Base-by-base conservation (phyloP, 1,140 invertebrate species). In the Panagrolaimus sp. region DNA sequence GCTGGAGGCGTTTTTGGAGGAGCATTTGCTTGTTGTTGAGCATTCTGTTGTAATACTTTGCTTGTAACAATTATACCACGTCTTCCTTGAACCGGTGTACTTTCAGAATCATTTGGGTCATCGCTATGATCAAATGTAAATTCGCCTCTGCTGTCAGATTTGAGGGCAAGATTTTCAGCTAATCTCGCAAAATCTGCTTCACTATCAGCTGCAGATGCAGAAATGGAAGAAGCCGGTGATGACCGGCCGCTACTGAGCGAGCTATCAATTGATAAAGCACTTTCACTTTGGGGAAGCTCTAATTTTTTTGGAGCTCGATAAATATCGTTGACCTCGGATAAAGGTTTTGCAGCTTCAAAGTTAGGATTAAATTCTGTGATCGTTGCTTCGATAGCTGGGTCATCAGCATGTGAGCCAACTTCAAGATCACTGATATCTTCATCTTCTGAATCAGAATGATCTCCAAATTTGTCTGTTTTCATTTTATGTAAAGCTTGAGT, bases 121-220 rank as follows among this genome's bases (percentile, higher is more conserved):
- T 43, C 72, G 4, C 45, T 55, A 55, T 76, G 71, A 68, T 82
- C 80, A 48, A 82, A 82, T 6, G 77, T 74, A 24, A 83, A 82
- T 24, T 81, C 82, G 4, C 80, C 80, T 43, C 81, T 80, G 17
- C 70, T 73, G 68, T 82, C 71, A 7, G 74, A 76, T 68, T 82
- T 82, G 8, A 82, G 43, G 14, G 80, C 80, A 46, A 83, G 43
- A 45, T 82, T 82, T 21, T 82, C 80, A 8, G 82, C 80, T 38
- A 83, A 62, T 65, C 78, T 43, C n/a, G 80, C 82, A 66, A 82
- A 81, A 65, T 82, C 80, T 7, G 80, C 78, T 71, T 82, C 80
- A 69, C 78, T 81, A 63, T 82, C 81, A 24, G 80, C 64, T 12
- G 76, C 79, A 14, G 80, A 80, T 5, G 77, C 69, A 24, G 79